Base-by-base conservation (phyloP, 2,797 vertebrate species). In the Knipowitschia caucasica region DNA sequence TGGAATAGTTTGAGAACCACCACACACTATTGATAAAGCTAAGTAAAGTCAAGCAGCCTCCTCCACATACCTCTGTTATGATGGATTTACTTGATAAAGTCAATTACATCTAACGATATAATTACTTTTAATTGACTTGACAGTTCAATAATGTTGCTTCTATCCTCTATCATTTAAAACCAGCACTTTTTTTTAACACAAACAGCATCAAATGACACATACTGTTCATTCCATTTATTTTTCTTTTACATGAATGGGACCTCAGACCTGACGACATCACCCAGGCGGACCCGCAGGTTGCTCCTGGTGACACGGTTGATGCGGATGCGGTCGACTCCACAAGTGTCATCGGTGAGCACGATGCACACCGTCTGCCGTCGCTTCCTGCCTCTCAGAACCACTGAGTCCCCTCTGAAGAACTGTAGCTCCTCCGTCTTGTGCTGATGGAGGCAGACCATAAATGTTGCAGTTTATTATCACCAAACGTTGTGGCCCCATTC, bases 301-400 rank as follows among this genome's bases (percentile, higher is more conserved):
- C 98, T 99, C 64, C 95, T 95, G 68, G 99, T 96, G 67, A 99
- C 97, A 75, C 96, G 93, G 72, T 99, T 99, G 95, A 99, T 99
- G 77, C 96, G 94, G 73, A 99, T 95, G 77, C 98, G 98, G 84
- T 99, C 97, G 67, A 98, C 97, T 1, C 95, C 97, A 69, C 97
- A 99, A 62, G 92, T 94, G 69, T 99, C 97, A 54, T 99, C 97
- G 17, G 96, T 99, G 51, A 99, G 90, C 25, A 99, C 96, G 25
- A 99, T 99, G 69, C 96, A 99, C 47, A 99, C 97, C 0, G 95
- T 96, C 89, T 99, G 96, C 61, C 95, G 83, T 62, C 96, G 92
- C 84, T 99, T 99, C 89, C 96, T 99, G 42, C 97, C 97, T 81
- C 99, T 99, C 57, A 99, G 91, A 69, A 99, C 85, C 29, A 99